Conservation (phyloP, 2,113 vertebrate species). For the Synchiropus splendidus region DNA sequence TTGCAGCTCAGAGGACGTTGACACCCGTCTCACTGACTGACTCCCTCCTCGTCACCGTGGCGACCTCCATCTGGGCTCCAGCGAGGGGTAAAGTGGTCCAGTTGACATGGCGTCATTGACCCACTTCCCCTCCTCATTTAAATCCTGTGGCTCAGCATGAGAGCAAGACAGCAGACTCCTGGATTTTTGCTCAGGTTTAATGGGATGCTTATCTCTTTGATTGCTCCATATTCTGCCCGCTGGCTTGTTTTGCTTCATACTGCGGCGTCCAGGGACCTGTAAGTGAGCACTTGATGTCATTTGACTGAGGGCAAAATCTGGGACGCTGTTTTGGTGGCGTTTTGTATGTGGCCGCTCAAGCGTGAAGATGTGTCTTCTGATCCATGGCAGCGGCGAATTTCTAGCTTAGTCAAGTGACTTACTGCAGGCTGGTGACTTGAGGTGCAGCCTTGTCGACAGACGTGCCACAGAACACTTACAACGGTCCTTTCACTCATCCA, state of each 20-base stretch:
- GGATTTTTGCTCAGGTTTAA: slow-evolving; percentile 57
- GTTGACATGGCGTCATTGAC: slow-evolving; percentile 52
- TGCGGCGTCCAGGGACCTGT: slow-evolving; percentile 57
- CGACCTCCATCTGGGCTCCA: slow-evolving; percentile 25
- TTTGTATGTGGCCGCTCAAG: slow-evolving; percentile 60
- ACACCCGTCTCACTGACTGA: slow-evolving; percentile 46
- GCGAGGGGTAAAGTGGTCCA: slow-evolving; percentile 39
- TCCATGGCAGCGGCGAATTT: slow-evolving; percentile 54
- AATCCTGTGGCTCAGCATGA: slow-evolving; percentile 39
- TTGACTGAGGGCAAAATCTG: slow-evolving; percentile 58
- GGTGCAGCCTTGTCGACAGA: slow-evolving; percentile 28
- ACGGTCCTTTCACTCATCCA: no score
- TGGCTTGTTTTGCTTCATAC: slow-evolving; percentile 47
- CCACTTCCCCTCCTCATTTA: slow-evolving; percentile 50
- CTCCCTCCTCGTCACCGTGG: slow-evolving; percentile 3
- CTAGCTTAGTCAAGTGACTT: slow-evolving; percentile 43
- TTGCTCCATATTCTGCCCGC: slow-evolving; percentile 49
- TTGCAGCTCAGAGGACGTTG: slow-evolving; percentile 38
- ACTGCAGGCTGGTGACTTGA: slow-evolving; percentile 34
- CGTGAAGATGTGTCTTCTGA: slow-evolving; percentile 56
- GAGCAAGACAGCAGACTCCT: slow-evolving; percentile 30
- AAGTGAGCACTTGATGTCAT: slow-evolving; percentile 56
- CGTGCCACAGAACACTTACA: no score
- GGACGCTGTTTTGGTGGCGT: slow-evolving; percentile 61
- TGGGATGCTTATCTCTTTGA: slow-evolving; percentile 58